Evolutionary conservation across 2,113 vertebrate genomes (phyloP).

Genomic region (Gopherus evgoodei): DNA sequence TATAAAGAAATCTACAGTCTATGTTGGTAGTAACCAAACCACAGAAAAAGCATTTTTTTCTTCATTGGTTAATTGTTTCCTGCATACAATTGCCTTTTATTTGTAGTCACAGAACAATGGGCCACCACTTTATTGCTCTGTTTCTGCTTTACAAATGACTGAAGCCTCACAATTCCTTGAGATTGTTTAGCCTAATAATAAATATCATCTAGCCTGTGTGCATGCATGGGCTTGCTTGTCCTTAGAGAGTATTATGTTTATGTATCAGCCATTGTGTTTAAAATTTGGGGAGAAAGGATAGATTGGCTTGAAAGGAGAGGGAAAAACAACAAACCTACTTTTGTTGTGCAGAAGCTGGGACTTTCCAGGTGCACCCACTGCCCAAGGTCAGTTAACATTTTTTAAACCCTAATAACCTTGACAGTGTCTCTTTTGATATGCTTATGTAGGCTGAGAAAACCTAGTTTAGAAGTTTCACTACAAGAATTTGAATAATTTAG

Average conservation of each 20-base stretch:
- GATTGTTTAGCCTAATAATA: neutral
- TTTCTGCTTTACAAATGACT: neutral
- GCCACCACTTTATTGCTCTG: neutral
- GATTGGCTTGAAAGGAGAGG: neutral
- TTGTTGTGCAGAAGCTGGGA: neutral
- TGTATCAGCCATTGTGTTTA: neutral
- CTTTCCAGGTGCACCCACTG: neutral
- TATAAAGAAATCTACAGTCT: neutral
- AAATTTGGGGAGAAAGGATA: neutral
- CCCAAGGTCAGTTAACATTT: neutral
- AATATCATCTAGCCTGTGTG: neutral
- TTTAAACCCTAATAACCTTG: neutral
- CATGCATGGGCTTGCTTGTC: neutral
- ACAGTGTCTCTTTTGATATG: neutral
- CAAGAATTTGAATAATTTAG: neutral
- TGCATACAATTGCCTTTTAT: neutral
- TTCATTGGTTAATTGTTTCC: neutral
- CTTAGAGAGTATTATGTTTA: neutral
- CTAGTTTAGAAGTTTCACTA: neutral
- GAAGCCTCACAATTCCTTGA: neutral
- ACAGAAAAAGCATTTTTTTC: neutral
- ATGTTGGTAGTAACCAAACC: neutral
- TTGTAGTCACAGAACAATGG: neutral
- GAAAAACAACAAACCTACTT: neutral
- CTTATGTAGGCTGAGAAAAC: neutral